Evolutionary conservation across 2,113 vertebrate species (phyloP), one percentile per base, ranked within the genome.

Genomic region (Cynopterus brachyotis): DNA sequence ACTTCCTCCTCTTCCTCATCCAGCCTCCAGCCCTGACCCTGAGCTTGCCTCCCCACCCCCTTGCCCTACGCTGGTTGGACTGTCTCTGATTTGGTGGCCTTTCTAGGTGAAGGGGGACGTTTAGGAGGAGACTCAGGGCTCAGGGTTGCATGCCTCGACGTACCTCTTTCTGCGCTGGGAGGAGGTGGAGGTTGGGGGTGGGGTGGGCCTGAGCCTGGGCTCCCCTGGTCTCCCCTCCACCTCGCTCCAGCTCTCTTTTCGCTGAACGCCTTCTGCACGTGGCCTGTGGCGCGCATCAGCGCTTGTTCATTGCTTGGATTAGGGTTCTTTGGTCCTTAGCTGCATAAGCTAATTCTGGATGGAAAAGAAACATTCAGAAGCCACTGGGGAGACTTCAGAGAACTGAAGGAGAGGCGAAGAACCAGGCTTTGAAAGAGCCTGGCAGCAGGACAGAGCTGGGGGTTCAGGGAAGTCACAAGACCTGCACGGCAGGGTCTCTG

Each of bases 11-110:
- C 60, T 40, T 19, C 20, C 35, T 9, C 22, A 5, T 1, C 3
- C 1, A 3, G 8, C 45, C 15, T 20, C 28, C 9, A 6, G 59
- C 2, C 9, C 20, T 8, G 8, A 28, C 55, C 1, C 13, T 0
- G 4, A 16, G 3, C 22, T 75, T 13, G 35, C 20, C 32, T 19
- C 35, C 57, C 57, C n/a, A 1, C 3, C 16, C 1, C 5, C 64
- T 37, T 32, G 20, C 42, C 24, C n/a, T 17, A 9, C 13, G 4
- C 22, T 3, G 2, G 70, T 3, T 20, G 59, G 57, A 42, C 22
- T 0, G 0, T 42, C 75, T 79, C 28, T 24, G 19, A 42, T 55
- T 12, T 17, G 60, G 19, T 40, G 35, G 50, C 62, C 10, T 0
- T 66, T 66, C 37, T 9, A 3, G 9, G 28, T 57, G 69, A 42